A percentile compares a stretch with the other conserved stretches of the same genome.
Conservation (phyloP, 2,113 vertebrate species). For the Myotis davidii region DNA sequence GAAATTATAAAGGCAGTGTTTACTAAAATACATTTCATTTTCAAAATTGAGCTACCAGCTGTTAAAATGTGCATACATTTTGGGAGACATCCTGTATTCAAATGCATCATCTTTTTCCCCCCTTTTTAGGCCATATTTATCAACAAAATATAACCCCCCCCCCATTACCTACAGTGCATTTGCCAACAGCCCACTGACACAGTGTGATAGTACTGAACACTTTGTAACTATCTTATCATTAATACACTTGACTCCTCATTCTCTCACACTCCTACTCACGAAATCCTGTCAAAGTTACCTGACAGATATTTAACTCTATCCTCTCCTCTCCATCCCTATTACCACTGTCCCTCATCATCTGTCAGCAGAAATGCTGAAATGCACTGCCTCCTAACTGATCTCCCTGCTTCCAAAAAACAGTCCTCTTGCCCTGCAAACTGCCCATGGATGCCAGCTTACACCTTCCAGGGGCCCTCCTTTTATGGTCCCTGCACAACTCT, state of each 20-base stretch:
- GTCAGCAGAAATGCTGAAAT: neutral
- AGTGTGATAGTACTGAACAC: neutral
- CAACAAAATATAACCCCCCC: conserved; percentile 45
- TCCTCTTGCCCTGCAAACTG: neutral
- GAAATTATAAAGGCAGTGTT: no score
- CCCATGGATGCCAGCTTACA: neutral
- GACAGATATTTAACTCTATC: neutral
- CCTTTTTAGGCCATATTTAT: neutral
- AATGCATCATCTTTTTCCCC: neutral
- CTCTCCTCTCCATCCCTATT: neutral
- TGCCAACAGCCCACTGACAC: neutral
- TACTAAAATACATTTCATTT: no score
- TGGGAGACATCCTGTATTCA: neutral
- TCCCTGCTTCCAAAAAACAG: neutral
- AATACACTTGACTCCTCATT: neutral
- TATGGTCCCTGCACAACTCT: neutral
- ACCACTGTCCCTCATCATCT: neutral
- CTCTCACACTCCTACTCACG: neutral
- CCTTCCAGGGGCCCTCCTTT: neutral
- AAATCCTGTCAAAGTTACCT: neutral
- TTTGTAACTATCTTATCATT: neutral
- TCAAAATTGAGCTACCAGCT: no score
- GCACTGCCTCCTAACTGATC: neutral
- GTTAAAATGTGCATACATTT: no score
- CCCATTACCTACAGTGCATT: neutral